Conservation (phyloP, 1,140 invertebrate species). For the Sycobia sp. region DNA sequence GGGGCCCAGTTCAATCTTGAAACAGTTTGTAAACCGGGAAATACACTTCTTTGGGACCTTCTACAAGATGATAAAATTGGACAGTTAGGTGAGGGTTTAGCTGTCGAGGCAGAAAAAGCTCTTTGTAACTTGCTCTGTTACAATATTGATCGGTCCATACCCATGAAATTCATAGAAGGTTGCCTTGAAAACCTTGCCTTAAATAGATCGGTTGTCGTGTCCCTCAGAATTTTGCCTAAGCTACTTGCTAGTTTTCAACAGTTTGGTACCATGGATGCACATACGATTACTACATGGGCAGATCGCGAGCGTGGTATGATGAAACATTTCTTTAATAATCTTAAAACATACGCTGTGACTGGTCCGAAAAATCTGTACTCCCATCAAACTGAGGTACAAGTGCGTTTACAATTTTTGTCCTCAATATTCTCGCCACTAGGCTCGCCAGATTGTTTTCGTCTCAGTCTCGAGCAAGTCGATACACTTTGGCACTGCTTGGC, state of each 20-base stretch:
- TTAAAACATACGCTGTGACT: slow-evolving; percentile 67
- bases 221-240: slow-evolving; percentile 85
- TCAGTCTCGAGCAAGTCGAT: slow-evolving; percentile 88
- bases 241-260: slow-evolving; percentile 91
- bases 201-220: slow-evolving; percentile 87
- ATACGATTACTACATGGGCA: slow-evolving; percentile 85
- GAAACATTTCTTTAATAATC: slow-evolving; percentile 88
- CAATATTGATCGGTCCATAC: slow-evolving; percentile 83
- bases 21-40: slow-evolving; percentile 84
- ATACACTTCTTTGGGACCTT: slow-evolving; percentile 91
- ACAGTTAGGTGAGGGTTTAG: slow-evolving; percentile 84
- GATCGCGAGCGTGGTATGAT: slow-evolving; percentile 90
- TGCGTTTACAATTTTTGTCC: slow-evolving; percentile 87
- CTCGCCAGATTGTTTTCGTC: slow-evolving; percentile 85
- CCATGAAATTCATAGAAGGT: slow-evolving; percentile 94
- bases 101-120: slow-evolving; percentile 89
- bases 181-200: slow-evolving; percentile 88
- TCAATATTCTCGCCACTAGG: slow-evolving; percentile 89
- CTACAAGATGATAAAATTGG: slow-evolving; percentile 89
- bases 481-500: slow-evolving; percentile 89
- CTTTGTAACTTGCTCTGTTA: slow-evolving; percentile 87
- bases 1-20: slow-evolving; percentile 71
- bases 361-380: slow-evolving; percentile 69
- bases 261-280: slow-evolving; percentile 80
- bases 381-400: slow-evolving; percentile 89